Evolutionary conservation across 2,113 vertebrate species (phyloP).

Genomic region (Aegotheles bennettii): DNA sequence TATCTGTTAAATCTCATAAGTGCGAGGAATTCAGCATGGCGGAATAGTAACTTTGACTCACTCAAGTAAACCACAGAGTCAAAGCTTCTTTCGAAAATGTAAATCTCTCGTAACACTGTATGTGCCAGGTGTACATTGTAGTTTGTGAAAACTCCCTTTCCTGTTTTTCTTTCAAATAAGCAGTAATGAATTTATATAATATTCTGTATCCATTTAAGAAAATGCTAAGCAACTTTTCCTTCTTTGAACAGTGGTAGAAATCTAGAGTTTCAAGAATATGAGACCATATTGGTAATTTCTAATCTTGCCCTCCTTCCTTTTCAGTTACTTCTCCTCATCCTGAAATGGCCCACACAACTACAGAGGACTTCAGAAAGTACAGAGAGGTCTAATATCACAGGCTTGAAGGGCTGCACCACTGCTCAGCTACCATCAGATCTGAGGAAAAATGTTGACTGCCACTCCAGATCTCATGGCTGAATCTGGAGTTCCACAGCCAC

Average conservation of each 20-base stretch:
- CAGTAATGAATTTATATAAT: not conserved
- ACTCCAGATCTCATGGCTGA: not conserved
- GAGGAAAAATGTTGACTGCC: not conserved
- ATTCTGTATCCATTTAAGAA: not conserved
- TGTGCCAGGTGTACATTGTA: not conserved
- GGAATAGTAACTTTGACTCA: not conserved
- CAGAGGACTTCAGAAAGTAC: not conserved
- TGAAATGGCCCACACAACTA: not conserved
- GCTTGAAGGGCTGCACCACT: not conserved
- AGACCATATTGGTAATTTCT: not conserved
- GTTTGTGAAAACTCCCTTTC: not conserved
- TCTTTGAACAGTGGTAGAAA: not conserved
- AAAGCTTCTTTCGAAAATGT: not conserved
- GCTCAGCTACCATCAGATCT: not conserved
- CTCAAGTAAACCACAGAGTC: not conserved
- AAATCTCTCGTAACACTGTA: not conserved
- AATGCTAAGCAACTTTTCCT: not conserved
- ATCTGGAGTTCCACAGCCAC: not conserved
- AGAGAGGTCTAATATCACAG: not conserved
- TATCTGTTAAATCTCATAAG: not conserved
- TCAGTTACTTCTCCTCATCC: not conserved
- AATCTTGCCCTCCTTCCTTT: not conserved
- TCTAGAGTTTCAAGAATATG: not conserved
- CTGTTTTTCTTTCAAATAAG: not conserved
- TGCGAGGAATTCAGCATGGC: rapidly evolving